Evolutionary conservation across 2,797 vertebrate genomes (phyloP).

Genomic region (Sternotherus odoratus): DNA sequence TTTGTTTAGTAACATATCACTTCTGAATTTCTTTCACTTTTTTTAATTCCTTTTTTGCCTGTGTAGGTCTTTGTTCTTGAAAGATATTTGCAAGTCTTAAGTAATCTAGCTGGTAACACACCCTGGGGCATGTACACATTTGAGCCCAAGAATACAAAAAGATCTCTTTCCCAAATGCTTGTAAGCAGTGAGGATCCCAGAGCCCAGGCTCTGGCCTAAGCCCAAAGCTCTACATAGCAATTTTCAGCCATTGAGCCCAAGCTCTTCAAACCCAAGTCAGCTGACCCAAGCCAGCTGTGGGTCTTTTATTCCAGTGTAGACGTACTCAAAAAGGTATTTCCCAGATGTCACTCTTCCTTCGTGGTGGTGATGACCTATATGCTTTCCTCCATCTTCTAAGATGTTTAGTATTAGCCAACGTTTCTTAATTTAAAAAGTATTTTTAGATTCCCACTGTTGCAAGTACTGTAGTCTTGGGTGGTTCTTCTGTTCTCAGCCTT

Average conservation of each 20-base stretch:
- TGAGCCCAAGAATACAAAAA: not conserved
- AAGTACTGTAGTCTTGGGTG: not conserved
- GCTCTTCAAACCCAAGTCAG: not conserved
- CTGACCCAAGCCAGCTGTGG: not conserved
- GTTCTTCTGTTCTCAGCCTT: not conserved
- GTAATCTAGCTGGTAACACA: not conserved
- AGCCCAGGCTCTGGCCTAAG: not conserved
- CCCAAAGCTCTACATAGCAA: not conserved
- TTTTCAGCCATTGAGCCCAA: not conserved
- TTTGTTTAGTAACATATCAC: not conserved
- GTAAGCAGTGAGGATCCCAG: not conserved
- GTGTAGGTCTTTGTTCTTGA: not conserved
- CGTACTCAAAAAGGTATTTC: not conserved
- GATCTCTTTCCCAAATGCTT: not conserved
- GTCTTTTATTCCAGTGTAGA: not conserved
- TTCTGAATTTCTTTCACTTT: not conserved
- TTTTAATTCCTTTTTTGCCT: not conserved
- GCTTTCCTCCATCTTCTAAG: not conserved
- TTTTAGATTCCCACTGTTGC: not conserved
- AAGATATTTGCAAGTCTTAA: not conserved
- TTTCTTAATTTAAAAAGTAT: not conserved
- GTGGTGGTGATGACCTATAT: not conserved
- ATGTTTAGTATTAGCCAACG: not conserved
- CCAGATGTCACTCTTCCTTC: not conserved
- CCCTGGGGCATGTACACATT: not conserved